phyloP scores from a whole-genome alignment of 2,797 vertebrate genomes.

The Pitangus sulphuratus region DNA sequence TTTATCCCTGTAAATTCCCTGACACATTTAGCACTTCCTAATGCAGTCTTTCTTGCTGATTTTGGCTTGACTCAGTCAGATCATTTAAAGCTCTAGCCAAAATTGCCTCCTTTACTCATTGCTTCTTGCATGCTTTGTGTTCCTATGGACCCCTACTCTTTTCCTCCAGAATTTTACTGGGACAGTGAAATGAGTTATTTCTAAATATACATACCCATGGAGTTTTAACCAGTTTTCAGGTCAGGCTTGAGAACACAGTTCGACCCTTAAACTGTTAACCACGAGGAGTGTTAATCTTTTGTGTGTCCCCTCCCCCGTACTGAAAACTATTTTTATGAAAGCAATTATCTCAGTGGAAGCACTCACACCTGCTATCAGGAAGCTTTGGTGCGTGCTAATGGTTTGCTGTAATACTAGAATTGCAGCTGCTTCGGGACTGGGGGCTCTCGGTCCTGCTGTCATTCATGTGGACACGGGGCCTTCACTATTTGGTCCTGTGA shows the following conservation, averaged over 20 bases:
- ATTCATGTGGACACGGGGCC: background rate
- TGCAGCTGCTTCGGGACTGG: background rate
- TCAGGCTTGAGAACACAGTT: background rate
- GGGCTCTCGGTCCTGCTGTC: background rate
- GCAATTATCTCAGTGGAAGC: background rate
- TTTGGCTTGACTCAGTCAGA: background rate
- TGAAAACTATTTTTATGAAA: conserved; percentile 37
- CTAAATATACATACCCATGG: background rate
- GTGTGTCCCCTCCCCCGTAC: background rate
- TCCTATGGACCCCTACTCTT: background rate
- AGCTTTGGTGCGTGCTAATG: background rate
- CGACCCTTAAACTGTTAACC: background rate
- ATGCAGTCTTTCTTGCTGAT: background rate
- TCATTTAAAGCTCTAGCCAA: background rate
- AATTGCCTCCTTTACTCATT: background rate
- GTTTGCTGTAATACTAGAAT: conserved; percentile 29
- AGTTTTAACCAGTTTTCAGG: background rate
- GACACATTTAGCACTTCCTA: background rate
- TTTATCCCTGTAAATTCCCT: background rate
- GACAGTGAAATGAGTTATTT: background rate
- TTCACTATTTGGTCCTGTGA: background rate
- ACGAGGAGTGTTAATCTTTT: conserved; percentile 14
- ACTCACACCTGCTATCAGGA: conserved; percentile 42
- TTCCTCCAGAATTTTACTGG: background rate
- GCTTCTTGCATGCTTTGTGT: background rate